phyloP scores from a whole-genome alignment of 2,113 vertebrate genomes.

The Phyllostomus hastatus region DNA sequence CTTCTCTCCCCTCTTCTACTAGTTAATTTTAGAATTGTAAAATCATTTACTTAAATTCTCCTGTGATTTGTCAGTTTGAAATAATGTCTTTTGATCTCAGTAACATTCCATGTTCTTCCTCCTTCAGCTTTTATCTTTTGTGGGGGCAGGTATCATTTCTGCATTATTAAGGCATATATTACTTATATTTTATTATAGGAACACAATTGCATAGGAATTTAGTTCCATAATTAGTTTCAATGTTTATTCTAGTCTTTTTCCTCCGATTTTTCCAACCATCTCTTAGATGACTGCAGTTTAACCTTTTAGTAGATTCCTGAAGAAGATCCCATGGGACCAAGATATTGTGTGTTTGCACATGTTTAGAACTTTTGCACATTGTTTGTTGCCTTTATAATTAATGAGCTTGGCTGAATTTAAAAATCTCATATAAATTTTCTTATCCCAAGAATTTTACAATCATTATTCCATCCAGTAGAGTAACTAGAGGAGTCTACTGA shows the following conservation, averaged over 20 bases:
- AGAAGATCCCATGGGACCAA: background rate
- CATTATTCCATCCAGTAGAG: background rate
- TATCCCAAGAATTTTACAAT: background rate
- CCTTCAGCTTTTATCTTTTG: background rate
- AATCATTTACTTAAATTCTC: background rate
- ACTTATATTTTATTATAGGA: conserved; percentile 1
- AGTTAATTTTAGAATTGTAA: conserved; percentile 14
- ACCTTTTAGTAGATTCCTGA: background rate
- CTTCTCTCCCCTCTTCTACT: background rate
- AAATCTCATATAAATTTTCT: background rate
- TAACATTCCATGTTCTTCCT: background rate
- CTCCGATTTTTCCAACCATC: background rate
- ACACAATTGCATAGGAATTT: background rate
- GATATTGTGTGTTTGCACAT: conserved; percentile 2
- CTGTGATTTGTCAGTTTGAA: background rate
- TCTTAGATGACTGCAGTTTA: background rate
- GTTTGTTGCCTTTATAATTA: conserved; percentile 3
- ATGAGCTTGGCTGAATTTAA: background rate
- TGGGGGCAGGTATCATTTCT: background rate
- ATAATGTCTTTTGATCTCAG: conserved; percentile 38
- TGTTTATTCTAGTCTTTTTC: background rate
- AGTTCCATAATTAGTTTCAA: background rate
- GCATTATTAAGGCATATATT: background rate
- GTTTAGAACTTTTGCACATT: conserved; percentile 7
- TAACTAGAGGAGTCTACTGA: background rate